phyloP scores from a whole-genome alignment of 2,113 vertebrate genomes.

The Sturnus vulgaris region DNA sequence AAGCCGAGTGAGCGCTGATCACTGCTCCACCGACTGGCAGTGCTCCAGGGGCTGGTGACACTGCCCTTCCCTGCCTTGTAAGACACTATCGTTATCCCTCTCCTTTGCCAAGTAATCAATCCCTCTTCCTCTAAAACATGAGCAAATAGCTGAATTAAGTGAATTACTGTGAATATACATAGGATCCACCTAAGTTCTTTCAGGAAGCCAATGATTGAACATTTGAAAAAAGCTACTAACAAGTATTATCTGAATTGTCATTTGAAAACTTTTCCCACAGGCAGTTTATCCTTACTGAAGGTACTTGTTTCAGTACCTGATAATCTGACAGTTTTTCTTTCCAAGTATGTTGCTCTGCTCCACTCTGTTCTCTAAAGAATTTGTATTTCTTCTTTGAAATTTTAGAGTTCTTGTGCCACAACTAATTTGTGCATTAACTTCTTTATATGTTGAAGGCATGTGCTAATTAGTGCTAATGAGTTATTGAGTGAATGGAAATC shows the following conservation, averaged over 20 bases:
- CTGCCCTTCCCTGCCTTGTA: neutral
- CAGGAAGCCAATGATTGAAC: neutral
- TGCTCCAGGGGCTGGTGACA: neutral
- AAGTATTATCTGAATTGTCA: neutral
- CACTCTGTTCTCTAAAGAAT: neutral
- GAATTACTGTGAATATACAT: neutral
- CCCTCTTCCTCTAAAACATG: neutral
- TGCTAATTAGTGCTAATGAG: neutral
- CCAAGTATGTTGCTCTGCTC: neutral
- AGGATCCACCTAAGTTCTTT: neutral
- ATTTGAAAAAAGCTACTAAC: neutral
- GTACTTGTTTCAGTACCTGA: neutral
- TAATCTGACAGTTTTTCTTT: neutral
- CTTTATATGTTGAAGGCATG: neutral
- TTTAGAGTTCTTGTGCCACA: neutral
- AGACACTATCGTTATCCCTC: neutral
- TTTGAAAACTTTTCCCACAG: neutral
- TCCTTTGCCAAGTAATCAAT: neutral
- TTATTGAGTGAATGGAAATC: neutral
- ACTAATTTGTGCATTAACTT: neutral
- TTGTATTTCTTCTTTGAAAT: neutral
- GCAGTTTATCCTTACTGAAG: neutral
- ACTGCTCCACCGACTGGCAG: rapidly evolving
- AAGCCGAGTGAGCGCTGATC: rapidly evolving
- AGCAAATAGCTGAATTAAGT: neutral